phyloP scores from a whole-genome alignment of 2,113 vertebrate genomes.

The Microcebus jonahi region DNA sequence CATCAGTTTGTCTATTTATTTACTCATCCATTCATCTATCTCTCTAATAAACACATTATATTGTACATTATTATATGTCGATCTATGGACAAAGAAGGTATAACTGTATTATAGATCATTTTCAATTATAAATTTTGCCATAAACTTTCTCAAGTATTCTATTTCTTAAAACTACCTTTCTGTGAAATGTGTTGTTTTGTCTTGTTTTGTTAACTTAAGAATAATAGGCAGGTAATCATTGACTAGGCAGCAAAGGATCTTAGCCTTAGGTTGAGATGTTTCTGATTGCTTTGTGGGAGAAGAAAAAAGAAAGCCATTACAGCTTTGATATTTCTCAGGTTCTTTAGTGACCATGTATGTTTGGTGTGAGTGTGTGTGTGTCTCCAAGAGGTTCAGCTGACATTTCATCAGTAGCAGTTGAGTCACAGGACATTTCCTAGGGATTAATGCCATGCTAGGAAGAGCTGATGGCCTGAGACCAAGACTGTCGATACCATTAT shows the following conservation, averaged over 20 bases:
- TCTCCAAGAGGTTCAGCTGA: neutral
- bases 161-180: neutral
- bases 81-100: neutral
- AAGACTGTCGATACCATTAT: conserved; percentile 44
- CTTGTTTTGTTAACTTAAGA: neutral
- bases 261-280: neutral
- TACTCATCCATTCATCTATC: neutral
- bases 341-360: neutral
- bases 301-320: neutral
- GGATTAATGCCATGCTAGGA: conserved; percentile 54
- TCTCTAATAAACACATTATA: neutral
- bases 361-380: neutral
- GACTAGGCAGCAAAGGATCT: neutral
- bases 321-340: neutral
- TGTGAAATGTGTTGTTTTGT: neutral
- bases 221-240: neutral
- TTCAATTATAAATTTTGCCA: neutral
- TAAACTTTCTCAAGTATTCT: neutral
- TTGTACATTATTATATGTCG: neutral
- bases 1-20: neutral
- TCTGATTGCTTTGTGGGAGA: neutral
- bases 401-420: conserved; percentile 37
- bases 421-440: conserved; percentile 61
- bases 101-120: neutral
- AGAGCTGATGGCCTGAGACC: conserved; percentile 72